Conservation (phyloP, 2,888 invertebrate genomes). For the Meiosimyza platycephala region DNA sequence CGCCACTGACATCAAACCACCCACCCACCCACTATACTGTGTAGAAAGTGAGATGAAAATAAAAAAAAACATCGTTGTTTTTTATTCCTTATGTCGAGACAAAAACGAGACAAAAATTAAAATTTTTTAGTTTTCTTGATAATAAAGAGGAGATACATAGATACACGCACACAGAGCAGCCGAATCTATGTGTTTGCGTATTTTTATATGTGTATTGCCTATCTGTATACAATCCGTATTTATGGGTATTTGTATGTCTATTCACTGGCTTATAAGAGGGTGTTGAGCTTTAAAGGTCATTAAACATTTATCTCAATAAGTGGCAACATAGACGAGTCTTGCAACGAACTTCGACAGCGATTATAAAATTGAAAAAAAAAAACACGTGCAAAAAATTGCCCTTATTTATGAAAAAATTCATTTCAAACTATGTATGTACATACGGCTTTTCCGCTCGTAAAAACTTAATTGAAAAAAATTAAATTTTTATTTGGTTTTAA, state of each 20-base stretch:
- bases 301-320: slow-evolving; percentile 48
- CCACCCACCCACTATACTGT: slow-evolving; percentile 33
- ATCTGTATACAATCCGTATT: slow-evolving; percentile 33
- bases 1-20: slow-evolving; percentile 51
- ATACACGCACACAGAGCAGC: background rate
- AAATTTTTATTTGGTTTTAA: too few relatives aligned
- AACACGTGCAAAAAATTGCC: too few relatives aligned
- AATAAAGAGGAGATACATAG: slow-evolving; percentile 46
- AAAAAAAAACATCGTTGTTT: slow-evolving; percentile 28
- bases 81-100: slow-evolving; percentile 51
- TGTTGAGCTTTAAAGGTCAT: slow-evolving; percentile 56
- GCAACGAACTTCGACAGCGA: too few relatives aligned
- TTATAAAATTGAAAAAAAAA: too few relatives aligned
- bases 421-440: too few relatives aligned
- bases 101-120: slow-evolving; percentile 60
- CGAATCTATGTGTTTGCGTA: slow-evolving; percentile 23
- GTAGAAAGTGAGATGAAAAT: slow-evolving; percentile 43
- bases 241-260: slow-evolving; percentile 40
- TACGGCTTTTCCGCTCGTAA: too few relatives aligned
- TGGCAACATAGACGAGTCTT: too few relatives aligned
- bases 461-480: too few relatives aligned
- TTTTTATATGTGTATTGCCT: slow-evolving; percentile 9
- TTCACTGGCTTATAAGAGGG: slow-evolving; percentile 22
- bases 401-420: too few relatives aligned
- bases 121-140: slow-evolving; percentile 59